Evolutionary conservation across 2,797 vertebrate genomes (phyloP), one percentile per base, ranked within the genome.

Genomic region (Enteromius anoplus): DNA sequence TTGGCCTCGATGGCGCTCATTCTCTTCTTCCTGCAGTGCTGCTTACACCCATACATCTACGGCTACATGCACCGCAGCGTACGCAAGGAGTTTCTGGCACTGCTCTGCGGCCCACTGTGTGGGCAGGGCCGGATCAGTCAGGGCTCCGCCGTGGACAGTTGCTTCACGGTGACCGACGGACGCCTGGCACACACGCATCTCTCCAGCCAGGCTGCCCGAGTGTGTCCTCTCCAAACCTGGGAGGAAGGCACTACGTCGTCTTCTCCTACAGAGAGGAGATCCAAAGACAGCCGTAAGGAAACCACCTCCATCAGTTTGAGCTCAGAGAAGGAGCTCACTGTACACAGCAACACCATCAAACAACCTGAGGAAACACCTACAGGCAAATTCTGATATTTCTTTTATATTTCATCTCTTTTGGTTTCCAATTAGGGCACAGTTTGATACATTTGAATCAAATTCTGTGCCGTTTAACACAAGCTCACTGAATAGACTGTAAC

Each of bases 61-160:
- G 96, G 96, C 23, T 98, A 97, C 94, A 96, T 96, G 96, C 96
- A 97, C 88, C 96, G 96, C 70, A 96, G 95, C 3, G 95, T 97
- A 72, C 94, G 95, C 86, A 96, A 96, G 84, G 97, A 97, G 86
- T 95, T 97, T 86, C 90, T 96, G 34, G 93, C 93, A 0, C 81
- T 96, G 85, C 92, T 97, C 69, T 96, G 93, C 1, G 95, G 93
- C 21, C 84, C 95, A 0, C 93, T 95, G 85, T 95, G 95, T 84
- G 93, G 92, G 71, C 92, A 92, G 73, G 92, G 91, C 1, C 90
- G 89, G 32, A 88, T 91, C 64, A 92, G 91, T 73, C 92, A 93
- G 80, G 92, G 91, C 85, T 96, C 94, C 0, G 93, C 89, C 0
- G 90, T 91, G 47, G 94, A 96, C 85, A 95, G 94, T 89, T 95